Conservation (phyloP, 1,140 invertebrate genomes). For the Drosophila sturtevanti region DNA sequence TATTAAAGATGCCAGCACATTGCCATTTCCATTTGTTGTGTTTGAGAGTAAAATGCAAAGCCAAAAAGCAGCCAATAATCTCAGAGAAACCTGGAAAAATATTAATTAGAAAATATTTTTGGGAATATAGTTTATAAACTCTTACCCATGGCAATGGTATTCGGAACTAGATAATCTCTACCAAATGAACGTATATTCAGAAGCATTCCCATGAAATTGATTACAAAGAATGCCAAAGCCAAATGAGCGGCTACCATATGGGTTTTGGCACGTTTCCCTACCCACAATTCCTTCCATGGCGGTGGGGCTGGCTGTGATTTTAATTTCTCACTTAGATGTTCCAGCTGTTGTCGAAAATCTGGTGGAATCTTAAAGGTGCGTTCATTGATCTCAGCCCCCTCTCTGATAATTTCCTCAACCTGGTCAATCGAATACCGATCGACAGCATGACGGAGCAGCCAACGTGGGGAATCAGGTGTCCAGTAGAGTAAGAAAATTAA, state of each 20-base stretch:
- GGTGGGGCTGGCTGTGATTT: slow-evolving; percentile 56
- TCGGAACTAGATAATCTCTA: slow-evolving; percentile 75
- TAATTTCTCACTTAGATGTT: slow-evolving; percentile 64
- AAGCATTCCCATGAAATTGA: slow-evolving; percentile 83
- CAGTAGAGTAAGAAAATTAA: slow-evolving; percentile 81
- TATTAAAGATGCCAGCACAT: slow-evolving; percentile 78
- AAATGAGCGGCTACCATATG: slow-evolving; percentile 77
- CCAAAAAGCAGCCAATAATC: slow-evolving; percentile 78
- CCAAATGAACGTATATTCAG: slow-evolving; percentile 83
- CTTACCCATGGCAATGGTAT: slow-evolving; percentile 83
- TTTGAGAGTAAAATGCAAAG: slow-evolving; percentile 72
- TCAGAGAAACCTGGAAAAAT: slow-evolving; percentile 68
- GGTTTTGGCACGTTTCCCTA: slow-evolving; percentile 65
- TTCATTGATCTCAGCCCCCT: slow-evolving; percentile 79
- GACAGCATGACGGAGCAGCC: slow-evolving; percentile 75
- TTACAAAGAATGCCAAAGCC: slow-evolving; percentile 78
- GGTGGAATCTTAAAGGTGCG: slow-evolving; percentile 70
- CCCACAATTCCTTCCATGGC: slow-evolving; percentile 72
- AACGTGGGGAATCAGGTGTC: slow-evolving; percentile 83
- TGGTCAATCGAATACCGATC: slow-evolving; percentile 58
- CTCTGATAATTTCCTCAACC: slow-evolving; percentile 74
- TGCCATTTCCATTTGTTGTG: slow-evolving; percentile 80
- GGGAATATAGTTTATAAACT: not conserved
- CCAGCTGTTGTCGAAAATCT: slow-evolving; percentile 72
- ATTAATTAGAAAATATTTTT: not conserved